Percentiles rank a stretch among this genome's conserved stretches.
Conservation (phyloP, 2,113 vertebrate species). For the Steatornis caripensis region DNA sequence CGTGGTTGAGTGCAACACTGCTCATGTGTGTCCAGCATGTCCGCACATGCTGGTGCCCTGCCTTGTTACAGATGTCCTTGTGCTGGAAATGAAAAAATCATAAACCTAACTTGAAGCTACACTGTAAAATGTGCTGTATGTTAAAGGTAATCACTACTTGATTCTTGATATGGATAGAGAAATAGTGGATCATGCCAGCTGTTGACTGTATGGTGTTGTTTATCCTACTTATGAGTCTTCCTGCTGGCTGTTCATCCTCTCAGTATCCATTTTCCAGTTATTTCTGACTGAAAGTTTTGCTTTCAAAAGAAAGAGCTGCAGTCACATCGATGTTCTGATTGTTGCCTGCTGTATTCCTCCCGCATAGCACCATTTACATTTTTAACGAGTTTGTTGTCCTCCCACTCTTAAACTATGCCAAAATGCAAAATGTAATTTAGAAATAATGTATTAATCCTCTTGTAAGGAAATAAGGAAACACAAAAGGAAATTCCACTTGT, state of each 20-base stretch:
- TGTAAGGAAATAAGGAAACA: background rate
- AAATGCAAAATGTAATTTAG: background rate
- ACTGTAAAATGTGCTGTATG: background rate
- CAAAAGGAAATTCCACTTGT: conserved; percentile 11
- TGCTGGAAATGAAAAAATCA: background rate
- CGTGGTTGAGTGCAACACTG: background rate
- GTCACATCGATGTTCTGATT: background rate
- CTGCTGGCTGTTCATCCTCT: background rate
- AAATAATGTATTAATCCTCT: background rate
- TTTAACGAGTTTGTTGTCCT: background rate
- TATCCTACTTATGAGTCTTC: background rate
- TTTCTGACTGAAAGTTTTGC: background rate
- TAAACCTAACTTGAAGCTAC: background rate
- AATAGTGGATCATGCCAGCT: background rate
- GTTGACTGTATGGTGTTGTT: background rate
- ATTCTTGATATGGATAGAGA: background rate
- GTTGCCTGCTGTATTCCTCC: background rate
- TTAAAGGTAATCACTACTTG: background rate
- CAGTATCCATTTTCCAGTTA: background rate
- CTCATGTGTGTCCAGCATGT: too few relatives aligned
- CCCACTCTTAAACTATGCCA: background rate
- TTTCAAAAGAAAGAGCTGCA: background rate
- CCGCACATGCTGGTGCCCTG: background rate
- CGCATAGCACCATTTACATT: background rate
- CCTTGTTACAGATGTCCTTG: background rate